These are phyloP conservation scores for Heptranchias perlo DNA, from an alignment of 2,113 vertebrate species.

Conservation along the genomic window DNA sequence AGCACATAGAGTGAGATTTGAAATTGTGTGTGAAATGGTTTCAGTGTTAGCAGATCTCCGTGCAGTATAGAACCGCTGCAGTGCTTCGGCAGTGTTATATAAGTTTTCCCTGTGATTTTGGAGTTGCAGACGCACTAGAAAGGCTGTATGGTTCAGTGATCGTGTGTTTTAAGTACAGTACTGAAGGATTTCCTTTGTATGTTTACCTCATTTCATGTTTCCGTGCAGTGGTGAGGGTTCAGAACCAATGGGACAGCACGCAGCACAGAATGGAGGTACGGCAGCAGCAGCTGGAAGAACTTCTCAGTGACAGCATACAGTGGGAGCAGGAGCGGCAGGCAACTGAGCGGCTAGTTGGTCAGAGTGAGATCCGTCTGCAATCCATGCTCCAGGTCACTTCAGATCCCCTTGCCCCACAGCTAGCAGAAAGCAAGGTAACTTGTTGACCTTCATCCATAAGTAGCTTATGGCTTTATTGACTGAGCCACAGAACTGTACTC, in stretches of 20 bases:
- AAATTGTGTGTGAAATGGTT: background rate
- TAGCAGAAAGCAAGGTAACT: slow-evolving; percentile 79
- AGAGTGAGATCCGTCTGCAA: slow-evolving; percentile 68
- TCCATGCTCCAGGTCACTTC: slow-evolving; percentile 65
- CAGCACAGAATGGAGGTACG: slow-evolving; percentile 78
- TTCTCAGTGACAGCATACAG: slow-evolving; percentile 77
- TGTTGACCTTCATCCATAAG: background rate
- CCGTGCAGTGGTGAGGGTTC: slow-evolving; percentile 78
- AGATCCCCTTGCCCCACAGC: slow-evolving; percentile 74
- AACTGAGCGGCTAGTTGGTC: slow-evolving; percentile 72
- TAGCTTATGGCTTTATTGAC: background rate
- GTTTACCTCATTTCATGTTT: background rate
- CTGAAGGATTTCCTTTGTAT: background rate
- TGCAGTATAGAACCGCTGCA: background rate
- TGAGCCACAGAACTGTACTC: background rate
- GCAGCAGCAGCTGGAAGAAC: slow-evolving; percentile 78
- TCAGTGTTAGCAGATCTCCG: background rate
- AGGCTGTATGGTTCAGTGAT: background rate
- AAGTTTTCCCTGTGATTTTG: background rate
- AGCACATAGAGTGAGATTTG: background rate
- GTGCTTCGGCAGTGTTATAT: background rate
- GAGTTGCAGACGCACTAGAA: background rate
- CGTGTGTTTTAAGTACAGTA: background rate
- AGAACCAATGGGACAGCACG: slow-evolving; percentile 84
- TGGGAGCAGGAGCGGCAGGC: slow-evolving; percentile 80